Evolutionary conservation across 2,888 invertebrate genomes (phyloP), one percentile per base, ranked within the genome.

Genomic region (Chymomyza amoena): DNA sequence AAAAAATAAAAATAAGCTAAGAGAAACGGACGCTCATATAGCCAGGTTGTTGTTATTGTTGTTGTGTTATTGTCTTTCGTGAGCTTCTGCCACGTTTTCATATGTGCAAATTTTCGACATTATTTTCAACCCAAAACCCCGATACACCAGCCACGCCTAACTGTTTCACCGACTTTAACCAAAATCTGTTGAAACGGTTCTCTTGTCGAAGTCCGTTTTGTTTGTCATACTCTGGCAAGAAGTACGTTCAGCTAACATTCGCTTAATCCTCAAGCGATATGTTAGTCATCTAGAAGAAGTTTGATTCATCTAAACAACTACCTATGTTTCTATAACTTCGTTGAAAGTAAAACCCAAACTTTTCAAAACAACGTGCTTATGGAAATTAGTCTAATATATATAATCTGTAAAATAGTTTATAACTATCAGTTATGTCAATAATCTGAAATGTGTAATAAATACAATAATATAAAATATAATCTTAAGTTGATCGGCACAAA

Each of bases 1-100:
- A 61, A 73, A 63, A 84, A 81, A 77, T 68, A 77, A 86, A 84
- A 87, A 84, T 81, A 75, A 87, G 81, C 84, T 79, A 84, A 87
- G 74, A 84, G 79, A 81, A 82, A 76, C 81, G 81, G 81, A 79
- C 84, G 81, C 77, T 86, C 79, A 70, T 81, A 80, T 76, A 72
- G 80, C 78, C 78, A 66, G 62, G 70, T 76, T 54, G 18, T 54
- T 54, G 54, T 20, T 54, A 18, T 20, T 54, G 10, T 56, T 66
- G 52, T 56, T 66, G 61, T 18, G 32, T 57, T 56, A 54, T 66
- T 63, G 77, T 62, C 67, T 77, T 61, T 64, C 69, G 57, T 61
- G 18, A 61, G 67, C 64, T 72, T 60, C 66, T 72, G 72, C 20
- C 60, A 51, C 65, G 62, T 63, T 70, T 80, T 67, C 70, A 70